Percentiles rank a stretch among this genome's conserved stretches.
Evolutionary conservation across 2,797 vertebrate species (phyloP).

Genomic region (Poecilia wingei): DNA sequence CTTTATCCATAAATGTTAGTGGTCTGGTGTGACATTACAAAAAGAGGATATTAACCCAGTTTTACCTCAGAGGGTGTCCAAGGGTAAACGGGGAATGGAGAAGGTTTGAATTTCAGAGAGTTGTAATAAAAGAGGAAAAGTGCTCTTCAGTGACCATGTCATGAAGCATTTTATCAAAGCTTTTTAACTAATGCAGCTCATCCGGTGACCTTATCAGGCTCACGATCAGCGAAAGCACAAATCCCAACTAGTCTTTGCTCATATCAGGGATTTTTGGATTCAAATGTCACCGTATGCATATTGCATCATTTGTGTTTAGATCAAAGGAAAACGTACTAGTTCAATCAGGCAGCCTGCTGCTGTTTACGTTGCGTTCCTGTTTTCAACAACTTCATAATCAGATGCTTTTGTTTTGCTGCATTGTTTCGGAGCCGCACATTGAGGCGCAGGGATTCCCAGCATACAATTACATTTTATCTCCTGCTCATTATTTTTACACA

Average conservation of each 20-base stretch:
- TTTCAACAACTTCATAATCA: constrained; percentile 71
- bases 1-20: constrained; percentile 4
- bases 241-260: constrained; percentile 55
- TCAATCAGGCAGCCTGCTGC: constrained; percentile 45
- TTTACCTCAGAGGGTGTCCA: constrained; percentile 45
- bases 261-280: constrained; percentile 59
- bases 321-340: constrained; percentile 54
- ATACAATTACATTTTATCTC: constrained; percentile 68
- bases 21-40: constrained; percentile 37
- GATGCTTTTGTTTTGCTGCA: constrained; percentile 60
- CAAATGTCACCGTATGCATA: constrained; percentile 67
- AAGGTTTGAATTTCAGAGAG: constrained; percentile 51
- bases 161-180: constrained; percentile 69
- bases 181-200: constrained; percentile 53
- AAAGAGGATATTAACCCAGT: constrained; percentile 24
- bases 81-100: constrained; percentile 59
- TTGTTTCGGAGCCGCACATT: constrained; percentile 60
- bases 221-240: constrained; percentile 53
- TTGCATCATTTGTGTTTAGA: constrained; percentile 63
- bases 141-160: constrained; percentile 70
- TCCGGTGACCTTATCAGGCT: constrained; percentile 69
- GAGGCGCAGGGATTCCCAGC: constrained; percentile 59
- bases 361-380: constrained; percentile 71
- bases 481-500: constrained; percentile 68
- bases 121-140: constrained; percentile 50